Evolutionary conservation across 2,113 vertebrate species (phyloP).

Genomic region (Amphiprion percula): DNA sequence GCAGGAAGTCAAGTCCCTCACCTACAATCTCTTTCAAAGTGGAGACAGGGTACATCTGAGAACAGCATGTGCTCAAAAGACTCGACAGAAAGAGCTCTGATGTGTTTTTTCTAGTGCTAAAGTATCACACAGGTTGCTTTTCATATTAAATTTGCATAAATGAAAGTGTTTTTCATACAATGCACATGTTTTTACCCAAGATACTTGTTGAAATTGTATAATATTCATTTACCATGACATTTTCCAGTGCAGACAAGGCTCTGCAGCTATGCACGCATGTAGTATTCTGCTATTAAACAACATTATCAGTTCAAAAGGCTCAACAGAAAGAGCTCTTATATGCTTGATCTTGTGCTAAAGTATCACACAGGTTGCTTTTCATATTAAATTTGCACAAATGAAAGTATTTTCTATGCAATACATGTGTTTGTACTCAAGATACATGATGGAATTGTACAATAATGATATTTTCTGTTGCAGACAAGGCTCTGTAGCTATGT

Average conservation of each 20-base stretch:
- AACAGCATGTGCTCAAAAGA: conserved; percentile 12
- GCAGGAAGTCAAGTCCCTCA: conserved; percentile 78
- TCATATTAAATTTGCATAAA: background rate
- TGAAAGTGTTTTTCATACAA: too few relatives aligned
- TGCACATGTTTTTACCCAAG: background rate
- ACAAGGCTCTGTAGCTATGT: too few relatives aligned
- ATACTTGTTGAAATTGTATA: background rate
- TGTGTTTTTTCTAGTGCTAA: background rate
- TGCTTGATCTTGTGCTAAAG: background rate
- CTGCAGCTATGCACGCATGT: too few relatives aligned
- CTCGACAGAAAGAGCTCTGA: too few relatives aligned
- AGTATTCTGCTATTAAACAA: too few relatives aligned
- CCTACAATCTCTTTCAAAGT: conserved; percentile 46
- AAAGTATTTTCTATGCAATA: too few relatives aligned
- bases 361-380: background rate
- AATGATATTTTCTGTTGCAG: too few relatives aligned
- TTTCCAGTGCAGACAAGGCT: too few relatives aligned
- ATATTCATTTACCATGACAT: too few relatives aligned
- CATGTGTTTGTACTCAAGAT: background rate
- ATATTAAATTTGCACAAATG: background rate
- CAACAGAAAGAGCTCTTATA: too few relatives aligned
- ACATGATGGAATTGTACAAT: background rate
- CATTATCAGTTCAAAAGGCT: too few relatives aligned
- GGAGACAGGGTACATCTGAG: conserved; percentile 29
- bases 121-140: background rate